A percentile compares a stretch with the other conserved stretches of the same genome.
Conservation (phyloP, 2,113 vertebrate species). For the Erinaceus europaeus region DNA sequence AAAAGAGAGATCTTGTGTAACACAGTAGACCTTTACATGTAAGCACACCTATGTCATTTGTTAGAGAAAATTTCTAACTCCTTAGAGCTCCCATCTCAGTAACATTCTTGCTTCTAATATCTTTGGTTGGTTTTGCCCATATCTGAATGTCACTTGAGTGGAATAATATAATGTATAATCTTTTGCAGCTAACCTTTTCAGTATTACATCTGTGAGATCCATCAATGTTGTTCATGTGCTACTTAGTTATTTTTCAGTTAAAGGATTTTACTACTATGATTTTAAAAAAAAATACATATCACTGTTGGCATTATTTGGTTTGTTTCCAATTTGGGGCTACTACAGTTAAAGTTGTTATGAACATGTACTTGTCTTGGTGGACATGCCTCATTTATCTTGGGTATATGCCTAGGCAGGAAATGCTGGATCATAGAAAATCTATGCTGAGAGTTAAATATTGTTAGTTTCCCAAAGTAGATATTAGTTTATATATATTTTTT, state of each 20-base stretch:
- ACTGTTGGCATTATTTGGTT: background rate
- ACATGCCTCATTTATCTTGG: background rate
- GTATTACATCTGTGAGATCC: background rate
- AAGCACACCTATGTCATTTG: background rate
- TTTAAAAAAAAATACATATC: no score
- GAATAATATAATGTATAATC: background rate
- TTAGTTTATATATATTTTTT: no score
- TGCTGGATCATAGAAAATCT: background rate
- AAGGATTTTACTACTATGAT: background rate
- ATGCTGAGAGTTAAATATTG: background rate
- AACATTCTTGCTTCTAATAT: background rate
- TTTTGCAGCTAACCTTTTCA: background rate
- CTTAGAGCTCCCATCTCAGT: background rate
- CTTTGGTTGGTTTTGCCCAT: background rate
- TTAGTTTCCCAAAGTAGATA: background rate
- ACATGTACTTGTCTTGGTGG: background rate
- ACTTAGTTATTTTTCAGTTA: background rate
- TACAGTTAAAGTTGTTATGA: background rate
- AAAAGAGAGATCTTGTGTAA: background rate
- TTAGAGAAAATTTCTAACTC: background rate
- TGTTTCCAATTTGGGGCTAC: background rate
- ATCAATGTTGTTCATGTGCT: background rate
- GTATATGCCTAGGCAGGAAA: background rate
- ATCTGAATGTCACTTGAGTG: slow-evolving; percentile 1
- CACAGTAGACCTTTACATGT: background rate